Conservation (phyloP, 2,888 invertebrate genomes). For the Odontothrips loti region DNA sequence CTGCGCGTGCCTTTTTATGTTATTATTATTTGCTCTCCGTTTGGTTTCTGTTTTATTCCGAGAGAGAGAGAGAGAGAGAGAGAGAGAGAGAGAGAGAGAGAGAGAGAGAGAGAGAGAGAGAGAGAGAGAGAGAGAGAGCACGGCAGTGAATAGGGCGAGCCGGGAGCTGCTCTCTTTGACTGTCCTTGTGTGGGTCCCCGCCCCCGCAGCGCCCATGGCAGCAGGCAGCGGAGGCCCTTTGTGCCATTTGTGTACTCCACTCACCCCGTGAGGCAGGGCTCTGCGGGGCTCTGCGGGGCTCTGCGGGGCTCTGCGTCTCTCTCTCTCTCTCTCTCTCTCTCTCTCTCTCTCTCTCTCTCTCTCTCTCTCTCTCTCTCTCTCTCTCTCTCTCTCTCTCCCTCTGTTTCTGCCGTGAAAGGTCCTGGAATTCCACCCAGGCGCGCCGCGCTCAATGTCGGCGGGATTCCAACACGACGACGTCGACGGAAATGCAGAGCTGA, state of each 20-base stretch:
- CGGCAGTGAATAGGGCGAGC: background rate
- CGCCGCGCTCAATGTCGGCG: no score
- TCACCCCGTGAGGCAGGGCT: background rate
- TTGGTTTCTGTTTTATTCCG: conserved; percentile 16
- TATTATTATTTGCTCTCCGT: conserved; percentile 20
- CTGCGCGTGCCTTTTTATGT: conserved; percentile 17
- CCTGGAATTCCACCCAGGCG: no score
- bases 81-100: no score
- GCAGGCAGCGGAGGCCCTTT: conserved; percentile 3
- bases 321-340: background rate
- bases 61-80: no score
- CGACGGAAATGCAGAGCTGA: no score
- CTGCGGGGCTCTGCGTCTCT: background rate
- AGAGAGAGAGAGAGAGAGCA: no score
- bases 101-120: no score
- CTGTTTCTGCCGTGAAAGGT: no score
- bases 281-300: background rate
- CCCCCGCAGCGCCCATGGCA: background rate
- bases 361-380: no score
- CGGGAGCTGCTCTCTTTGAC: background rate
- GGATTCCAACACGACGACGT: no score
- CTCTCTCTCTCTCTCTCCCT: no score
- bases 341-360: no score
- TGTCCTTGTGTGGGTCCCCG: conserved; percentile 14
- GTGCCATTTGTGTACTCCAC: conserved; percentile 10